phyloP scores from a whole-genome alignment of 1,140 invertebrate genomes.

The Melipona quadrifasciata region DNA sequence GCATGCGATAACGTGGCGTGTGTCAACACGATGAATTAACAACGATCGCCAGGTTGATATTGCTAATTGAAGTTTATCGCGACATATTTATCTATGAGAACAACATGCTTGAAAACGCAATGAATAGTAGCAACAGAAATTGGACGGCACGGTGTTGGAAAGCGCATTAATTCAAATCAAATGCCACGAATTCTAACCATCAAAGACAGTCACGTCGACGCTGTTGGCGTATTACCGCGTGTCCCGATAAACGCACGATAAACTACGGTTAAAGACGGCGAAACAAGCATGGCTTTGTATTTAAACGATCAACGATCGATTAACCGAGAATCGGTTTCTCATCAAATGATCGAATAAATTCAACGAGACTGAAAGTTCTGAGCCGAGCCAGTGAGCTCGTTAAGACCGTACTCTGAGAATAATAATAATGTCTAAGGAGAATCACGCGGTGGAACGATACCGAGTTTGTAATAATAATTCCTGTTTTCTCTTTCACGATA shows the following conservation, averaged over 20 bases:
- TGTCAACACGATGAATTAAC: conserved; percentile 33
- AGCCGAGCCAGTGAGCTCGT: background rate
- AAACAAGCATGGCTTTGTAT: background rate
- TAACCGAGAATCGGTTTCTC: conserved; percentile 13
- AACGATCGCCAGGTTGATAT: conserved; percentile 36
- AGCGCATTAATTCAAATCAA: conserved; percentile 43
- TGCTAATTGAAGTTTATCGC: conserved; percentile 50
- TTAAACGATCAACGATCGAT: background rate
- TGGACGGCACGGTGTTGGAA: conserved; percentile 23
- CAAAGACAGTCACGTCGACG: background rate
- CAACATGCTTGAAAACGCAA: conserved; percentile 4
- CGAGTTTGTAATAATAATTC: conserved; percentile 47
- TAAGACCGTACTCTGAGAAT: conserved; percentile 10
- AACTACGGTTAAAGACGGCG: conserved; percentile 17
- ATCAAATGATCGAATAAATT: conserved; percentile 35
- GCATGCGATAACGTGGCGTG: background rate
- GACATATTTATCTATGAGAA: conserved; percentile 13
- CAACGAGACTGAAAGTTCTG: background rate
- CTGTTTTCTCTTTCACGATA: conserved; percentile 38
- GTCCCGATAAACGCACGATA: conserved; percentile 27
- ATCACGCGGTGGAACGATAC: conserved; percentile 21
- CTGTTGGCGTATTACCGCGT: background rate
- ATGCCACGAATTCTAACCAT: conserved; percentile 35
- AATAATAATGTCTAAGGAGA: conserved; percentile 47
- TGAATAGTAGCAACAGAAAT: conserved; percentile 42